Percentiles rank a stretch among this genome's conserved stretches.
Conservation (phyloP, 2,888 invertebrate genomes). For the Zeuzera pyrina region DNA sequence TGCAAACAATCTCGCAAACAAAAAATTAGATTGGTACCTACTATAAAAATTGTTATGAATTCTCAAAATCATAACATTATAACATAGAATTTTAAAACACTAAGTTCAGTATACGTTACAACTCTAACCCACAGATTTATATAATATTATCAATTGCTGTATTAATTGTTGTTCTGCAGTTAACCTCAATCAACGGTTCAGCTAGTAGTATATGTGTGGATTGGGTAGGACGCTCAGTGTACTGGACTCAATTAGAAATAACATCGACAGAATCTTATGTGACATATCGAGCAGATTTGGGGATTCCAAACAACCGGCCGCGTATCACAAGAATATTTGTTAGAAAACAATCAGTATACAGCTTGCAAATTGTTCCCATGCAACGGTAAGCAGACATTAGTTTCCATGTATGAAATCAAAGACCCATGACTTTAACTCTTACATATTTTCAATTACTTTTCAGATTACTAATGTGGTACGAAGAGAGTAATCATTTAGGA, state of each 20-base stretch:
- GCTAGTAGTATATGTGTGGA: conserved; percentile 82
- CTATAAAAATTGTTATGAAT: no score
- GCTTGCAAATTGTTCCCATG: conserved; percentile 83
- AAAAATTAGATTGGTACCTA: no score
- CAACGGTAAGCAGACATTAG: conserved; percentile 66
- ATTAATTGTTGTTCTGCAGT: conserved; percentile 34
- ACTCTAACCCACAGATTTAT: no score
- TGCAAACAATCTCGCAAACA: no score
- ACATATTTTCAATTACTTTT: conserved; percentile 17
- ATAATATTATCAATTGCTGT: no score
- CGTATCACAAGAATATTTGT: conserved; percentile 68
- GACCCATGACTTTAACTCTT: background rate
- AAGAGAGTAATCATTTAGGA: conserved; percentile 73
- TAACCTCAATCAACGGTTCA: conserved; percentile 57
- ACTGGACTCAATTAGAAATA: conserved; percentile 81
- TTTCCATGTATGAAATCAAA: background rate
- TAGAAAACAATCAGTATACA: conserved; percentile 72
- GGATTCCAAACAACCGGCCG: conserved; percentile 69
- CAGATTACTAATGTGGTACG: conserved; percentile 84
- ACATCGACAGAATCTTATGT: conserved; percentile 57
- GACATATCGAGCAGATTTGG: conserved; percentile 78
- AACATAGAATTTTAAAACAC: no score
- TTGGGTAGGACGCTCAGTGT: conserved; percentile 89
- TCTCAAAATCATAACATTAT: no score
- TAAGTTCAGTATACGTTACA: no score